Percentiles rank a stretch among this genome's conserved stretches.
phyloP scores from a whole-genome alignment of 2,113 vertebrate genomes.

The Mus musculus region GRCm39 chr3:120951001-120951500 shows the following conservation, averaged over 20 bases:
- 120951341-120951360: neutral
- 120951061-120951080: neutral
- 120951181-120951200: neutral
- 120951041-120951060: neutral
- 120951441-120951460: slow-evolving; percentile 54
- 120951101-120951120: neutral
- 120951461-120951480: slow-evolving; percentile 27
- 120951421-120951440: slow-evolving; percentile 51
- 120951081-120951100: neutral
- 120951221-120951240: slow-evolving; percentile 40
- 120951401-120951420: slow-evolving; percentile 68
- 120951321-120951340: slow-evolving; percentile 44
- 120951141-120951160: neutral
- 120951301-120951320: slow-evolving; percentile 44
- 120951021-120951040: neutral
- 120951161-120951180: neutral
- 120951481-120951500: slow-evolving; percentile 9
- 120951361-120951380: slow-evolving; percentile 6
- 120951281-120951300: slow-evolving; percentile 63
- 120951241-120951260: slow-evolving; percentile 39
- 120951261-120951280: slow-evolving; percentile 37
- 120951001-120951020: neutral
- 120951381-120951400: slow-evolving; percentile 70
- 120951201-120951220: slow-evolving; percentile 46
- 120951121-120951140: neutral